Conservation (phyloP, 2,797 vertebrate genomes). For the Spondyliosoma cantharus region DNA sequence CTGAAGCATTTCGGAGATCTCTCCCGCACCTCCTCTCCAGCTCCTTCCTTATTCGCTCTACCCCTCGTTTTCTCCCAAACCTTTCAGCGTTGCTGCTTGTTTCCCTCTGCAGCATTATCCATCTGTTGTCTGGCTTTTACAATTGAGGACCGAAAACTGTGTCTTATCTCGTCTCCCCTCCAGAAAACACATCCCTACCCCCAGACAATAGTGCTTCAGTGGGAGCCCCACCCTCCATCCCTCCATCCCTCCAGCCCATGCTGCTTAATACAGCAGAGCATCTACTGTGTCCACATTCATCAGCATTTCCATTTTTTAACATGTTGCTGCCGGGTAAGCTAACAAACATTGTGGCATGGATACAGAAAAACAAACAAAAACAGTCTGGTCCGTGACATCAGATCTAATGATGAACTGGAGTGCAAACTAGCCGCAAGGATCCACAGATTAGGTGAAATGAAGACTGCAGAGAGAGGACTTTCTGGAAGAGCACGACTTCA, state of each 20-base stretch:
- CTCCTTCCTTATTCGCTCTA: constrained; percentile 1
- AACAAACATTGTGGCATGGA: constrained; percentile 13
- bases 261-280: constrained; percentile 31
- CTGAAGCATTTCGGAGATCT: constrained; percentile 65
- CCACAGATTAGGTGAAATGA: constrained; percentile 43
- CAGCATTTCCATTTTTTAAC: constrained; percentile 31
- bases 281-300: constrained; percentile 48
- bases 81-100: constrained; percentile 16
- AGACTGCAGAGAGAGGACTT: constrained; percentile 23
- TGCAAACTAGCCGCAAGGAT: constrained; percentile 24
- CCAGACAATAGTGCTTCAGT: constrained; percentile 33
- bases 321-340: constrained; percentile 12
- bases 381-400: constrained; percentile 23
- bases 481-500: constrained; percentile 28
- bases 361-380: constrained; percentile 12
- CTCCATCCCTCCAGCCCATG: neutral
- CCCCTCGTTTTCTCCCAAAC: constrained; percentile 1
- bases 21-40: constrained; percentile 27
- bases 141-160: constrained; percentile 42
- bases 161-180: constrained; percentile 44
- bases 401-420: constrained; percentile 40
- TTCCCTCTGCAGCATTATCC: constrained; percentile 51
- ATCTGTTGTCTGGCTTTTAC: constrained; percentile 65
- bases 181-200: constrained; percentile 50
- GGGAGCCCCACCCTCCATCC: constrained; percentile 28